Conservation (phyloP, 2,888 invertebrate species). For the Callyntrura sp. region DNA sequence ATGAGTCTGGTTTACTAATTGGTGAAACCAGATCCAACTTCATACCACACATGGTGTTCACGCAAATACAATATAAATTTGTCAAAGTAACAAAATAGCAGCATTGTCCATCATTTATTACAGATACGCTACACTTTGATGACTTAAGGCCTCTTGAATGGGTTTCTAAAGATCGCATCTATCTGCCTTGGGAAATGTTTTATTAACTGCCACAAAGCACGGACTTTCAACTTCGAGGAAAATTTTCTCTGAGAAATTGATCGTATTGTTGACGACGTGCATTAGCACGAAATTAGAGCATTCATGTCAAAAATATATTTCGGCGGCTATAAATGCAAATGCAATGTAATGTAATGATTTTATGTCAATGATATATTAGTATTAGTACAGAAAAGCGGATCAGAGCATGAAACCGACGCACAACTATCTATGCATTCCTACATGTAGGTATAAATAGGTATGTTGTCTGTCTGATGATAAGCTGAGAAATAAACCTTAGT, state of each 20-base stretch:
- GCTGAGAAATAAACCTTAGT: background rate
- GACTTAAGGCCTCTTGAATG: slow-evolving; percentile 30
- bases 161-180: slow-evolving; percentile 25
- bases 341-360: slow-evolving; percentile 36
- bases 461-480: background rate
- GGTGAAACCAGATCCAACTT: slow-evolving; percentile 4
- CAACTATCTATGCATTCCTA: background rate
- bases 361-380: no score
- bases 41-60: background rate
- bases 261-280: background rate
- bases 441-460: background rate
- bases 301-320: background rate
- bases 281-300: slow-evolving; percentile 59
- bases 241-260: background rate
- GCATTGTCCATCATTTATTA: background rate
- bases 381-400: slow-evolving; percentile 58
- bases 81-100: background rate
- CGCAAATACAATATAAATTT: background rate
- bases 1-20: background rate
- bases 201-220: background rate
- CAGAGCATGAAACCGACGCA: slow-evolving; percentile 61
- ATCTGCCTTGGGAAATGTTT: background rate
- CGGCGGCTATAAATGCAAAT: background rate
- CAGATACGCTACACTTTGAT: background rate
- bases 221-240: slow-evolving; percentile 30